Evolutionary conservation across 1,140 invertebrate genomes (phyloP), one percentile per base, ranked within the genome.

Genomic region (Stegodyphus dumicola): DNA sequence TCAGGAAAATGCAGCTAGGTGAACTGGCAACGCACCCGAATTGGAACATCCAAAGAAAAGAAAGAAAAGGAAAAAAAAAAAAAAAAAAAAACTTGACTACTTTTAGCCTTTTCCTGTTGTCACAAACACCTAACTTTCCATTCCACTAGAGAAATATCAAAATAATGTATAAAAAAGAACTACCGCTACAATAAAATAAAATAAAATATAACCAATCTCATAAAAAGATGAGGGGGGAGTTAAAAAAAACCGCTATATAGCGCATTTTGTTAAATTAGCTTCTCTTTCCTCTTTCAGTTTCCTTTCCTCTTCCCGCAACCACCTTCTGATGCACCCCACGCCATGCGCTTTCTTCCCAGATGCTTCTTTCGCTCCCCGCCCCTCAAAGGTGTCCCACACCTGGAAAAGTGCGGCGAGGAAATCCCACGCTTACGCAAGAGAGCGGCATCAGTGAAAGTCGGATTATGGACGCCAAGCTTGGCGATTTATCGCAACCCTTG

Each of bases 181-280:
- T 13, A 17, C 77, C 81, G 56, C 81, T 33, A 66, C n/a, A 33
- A 49, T 11, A 54, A 73, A 51, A 33, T 53, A 73, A 83, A 75
- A 70, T 66, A 73, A 81, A 69, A 81, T 52, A 74, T 51, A 73
- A 81, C 33, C 33, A 33, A 33, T 33, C 33, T 33, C 33, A 33
- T 33, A 33, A 33, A 33, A 33, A 33, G 33, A 33, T 33, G 33
- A 3, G 3, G 33, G 33, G 33, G 33, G 33, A 3, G 33, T 33
- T 60, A 52, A 80, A 79, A 80, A 74, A 80, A 80, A 33, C 51
- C 17, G 77, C 77, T 85, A 76, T 77, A 56, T 77, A 76, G 77
- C 79, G 60, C 71, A 85, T 85, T 76, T 85, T 10, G 74, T 85
- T 54, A 76, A 85, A 85, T 85, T 76, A 85, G 81, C 81, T 85